Conservation (phyloP, 1,140 invertebrate genomes). For the Trialeurodes vaporariorum region DNA sequence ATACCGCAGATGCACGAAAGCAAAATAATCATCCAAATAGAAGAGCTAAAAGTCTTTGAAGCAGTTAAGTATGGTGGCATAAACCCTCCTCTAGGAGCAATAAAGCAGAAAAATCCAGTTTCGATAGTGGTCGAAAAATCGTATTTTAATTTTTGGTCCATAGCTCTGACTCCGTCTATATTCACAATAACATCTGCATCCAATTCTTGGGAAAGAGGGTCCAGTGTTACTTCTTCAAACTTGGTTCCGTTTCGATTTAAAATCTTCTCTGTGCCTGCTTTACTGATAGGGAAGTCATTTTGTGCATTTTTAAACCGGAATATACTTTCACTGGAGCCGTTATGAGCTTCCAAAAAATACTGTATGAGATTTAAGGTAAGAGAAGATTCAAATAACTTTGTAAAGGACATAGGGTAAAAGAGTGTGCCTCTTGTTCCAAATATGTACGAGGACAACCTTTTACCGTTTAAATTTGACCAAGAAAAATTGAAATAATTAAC, state of each 20-base stretch:
- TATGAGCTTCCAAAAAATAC: neutral
- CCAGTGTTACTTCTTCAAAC: too few species aligned
- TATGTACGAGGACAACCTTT: too few species aligned
- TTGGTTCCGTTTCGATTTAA: neutral
- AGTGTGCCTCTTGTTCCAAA: too few species aligned
- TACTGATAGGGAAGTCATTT: neutral
- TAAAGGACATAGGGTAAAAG: too few species aligned
- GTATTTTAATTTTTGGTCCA: too few species aligned
- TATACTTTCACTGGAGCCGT: neutral
- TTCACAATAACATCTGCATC: too few species aligned
- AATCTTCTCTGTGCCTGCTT: neutral
- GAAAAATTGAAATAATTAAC: neutral
- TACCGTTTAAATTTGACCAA: neutral
- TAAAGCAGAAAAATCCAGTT: neutral
- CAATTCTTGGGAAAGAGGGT: too few species aligned
- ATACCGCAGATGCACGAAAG: neutral
- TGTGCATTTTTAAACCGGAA: neutral
- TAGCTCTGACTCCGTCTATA: too few species aligned
- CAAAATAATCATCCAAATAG: neutral
- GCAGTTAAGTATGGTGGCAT: neutral
- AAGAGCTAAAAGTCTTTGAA: neutral
- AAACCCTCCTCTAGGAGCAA: neutral
- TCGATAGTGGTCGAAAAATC: too few species aligned
- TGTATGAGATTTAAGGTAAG: too few species aligned
- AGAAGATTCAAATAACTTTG: too few species aligned